Conservation (phyloP, 2,797 vertebrate species). For the Myotis findleyi region DNA sequence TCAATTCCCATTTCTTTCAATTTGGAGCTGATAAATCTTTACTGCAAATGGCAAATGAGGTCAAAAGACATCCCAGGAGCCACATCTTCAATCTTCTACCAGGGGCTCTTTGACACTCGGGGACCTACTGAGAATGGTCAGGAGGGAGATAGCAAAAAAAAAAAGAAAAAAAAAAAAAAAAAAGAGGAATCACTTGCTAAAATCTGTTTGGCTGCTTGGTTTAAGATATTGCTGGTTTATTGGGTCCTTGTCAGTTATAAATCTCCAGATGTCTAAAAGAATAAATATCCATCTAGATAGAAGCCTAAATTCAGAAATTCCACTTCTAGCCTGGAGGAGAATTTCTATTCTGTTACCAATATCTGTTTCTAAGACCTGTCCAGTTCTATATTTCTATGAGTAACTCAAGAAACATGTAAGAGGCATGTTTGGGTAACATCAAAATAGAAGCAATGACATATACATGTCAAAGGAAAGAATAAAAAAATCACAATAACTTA, state of each 20-base stretch:
- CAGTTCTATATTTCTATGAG: neutral
- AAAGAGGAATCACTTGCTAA: constrained; percentile 9
- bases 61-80: constrained; percentile 41
- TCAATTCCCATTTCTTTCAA: constrained; percentile 60
- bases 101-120: constrained; percentile 43
- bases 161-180: no score
- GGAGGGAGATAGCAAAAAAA: neutral
- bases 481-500: neutral
- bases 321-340: neutral
- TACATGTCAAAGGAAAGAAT: neutral
- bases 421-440: neutral
- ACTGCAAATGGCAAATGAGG: constrained; percentile 69
- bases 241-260: constrained; percentile 34
- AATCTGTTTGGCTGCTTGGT: constrained; percentile 27
- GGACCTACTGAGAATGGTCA: neutral
- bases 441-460: neutral
- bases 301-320: constrained; percentile 14
- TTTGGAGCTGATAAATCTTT: constrained; percentile 64
- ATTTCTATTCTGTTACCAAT: constrained; percentile 1
- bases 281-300: constrained; percentile 6
- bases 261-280: constrained; percentile 37
- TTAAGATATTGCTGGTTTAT: constrained; percentile 58
- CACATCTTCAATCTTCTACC: neutral
- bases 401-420: neutral
- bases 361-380: neutral